These are phyloP conservation scores for Malurus melanocephalus DNA, from an alignment of 2,113 vertebrate genomes.

Conservation along the genomic window DNA sequence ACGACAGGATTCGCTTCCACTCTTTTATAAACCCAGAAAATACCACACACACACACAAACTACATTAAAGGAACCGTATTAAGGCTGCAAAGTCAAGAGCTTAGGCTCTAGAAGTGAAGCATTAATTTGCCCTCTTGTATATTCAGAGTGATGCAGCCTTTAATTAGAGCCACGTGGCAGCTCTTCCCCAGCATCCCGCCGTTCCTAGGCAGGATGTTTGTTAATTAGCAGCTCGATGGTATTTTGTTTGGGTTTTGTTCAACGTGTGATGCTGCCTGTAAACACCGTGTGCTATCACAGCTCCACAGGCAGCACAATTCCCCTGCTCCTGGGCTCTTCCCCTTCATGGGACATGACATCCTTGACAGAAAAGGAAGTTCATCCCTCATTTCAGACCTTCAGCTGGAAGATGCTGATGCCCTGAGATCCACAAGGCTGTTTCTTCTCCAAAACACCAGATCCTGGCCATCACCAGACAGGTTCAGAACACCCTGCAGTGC, in stretches of 20 bases:
- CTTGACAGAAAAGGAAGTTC: not conserved
- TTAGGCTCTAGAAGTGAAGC: not conserved
- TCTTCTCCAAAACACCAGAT: not conserved
- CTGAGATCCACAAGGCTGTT: not conserved
- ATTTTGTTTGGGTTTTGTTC: slow-evolving; percentile 51
- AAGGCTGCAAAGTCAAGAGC: not conserved
- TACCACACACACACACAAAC: not conserved
- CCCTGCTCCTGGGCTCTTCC: not conserved
- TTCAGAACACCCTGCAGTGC: not conserved
- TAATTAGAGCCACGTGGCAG: slow-evolving; percentile 47
- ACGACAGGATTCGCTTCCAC: not conserved
- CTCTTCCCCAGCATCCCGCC: not conserved
- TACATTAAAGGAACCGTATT: not conserved
- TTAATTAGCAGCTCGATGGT: slow-evolving; percentile 9
- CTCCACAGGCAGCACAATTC: not conserved
- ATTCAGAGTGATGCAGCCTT: slow-evolving; percentile 32
- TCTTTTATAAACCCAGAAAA: not conserved
- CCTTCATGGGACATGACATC: not conserved
- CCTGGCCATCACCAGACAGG: not conserved
- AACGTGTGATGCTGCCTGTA: not conserved
- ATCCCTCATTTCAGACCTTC: not conserved
- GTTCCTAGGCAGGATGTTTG: slow-evolving; percentile 13
- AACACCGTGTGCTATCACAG: not conserved
- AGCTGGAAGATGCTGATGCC: not conserved
- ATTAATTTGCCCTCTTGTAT: slow-evolving; percentile 27